phyloP scores from a whole-genome alignment of 2,113 vertebrate species.

The Tor tambroides region DNA sequence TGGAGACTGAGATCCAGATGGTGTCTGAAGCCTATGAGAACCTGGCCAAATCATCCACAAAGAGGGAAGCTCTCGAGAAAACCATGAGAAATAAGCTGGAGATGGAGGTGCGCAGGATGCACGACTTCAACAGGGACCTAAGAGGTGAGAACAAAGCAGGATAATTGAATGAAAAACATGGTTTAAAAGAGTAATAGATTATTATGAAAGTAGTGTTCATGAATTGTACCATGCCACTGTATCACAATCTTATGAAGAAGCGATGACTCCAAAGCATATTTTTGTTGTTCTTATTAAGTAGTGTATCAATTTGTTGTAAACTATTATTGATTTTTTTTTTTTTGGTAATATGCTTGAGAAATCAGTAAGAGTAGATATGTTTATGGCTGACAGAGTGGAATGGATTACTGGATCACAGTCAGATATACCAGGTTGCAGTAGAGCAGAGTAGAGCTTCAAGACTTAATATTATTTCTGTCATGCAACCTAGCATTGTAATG shows the following conservation, averaged over 20 bases:
- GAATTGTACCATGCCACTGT: not conserved
- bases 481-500: too few relatives aligned
- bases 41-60: slow-evolving; percentile 94
- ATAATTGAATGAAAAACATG: not conserved
- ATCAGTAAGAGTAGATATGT: not conserved
- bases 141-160: slow-evolving; percentile 79
- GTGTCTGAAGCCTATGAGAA: slow-evolving; percentile 98
- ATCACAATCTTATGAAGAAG: not conserved
- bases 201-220: not conserved
- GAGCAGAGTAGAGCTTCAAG: not conserved
- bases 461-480: not conserved
- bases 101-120: slow-evolving; percentile 93
- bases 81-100: slow-evolving; percentile 98
- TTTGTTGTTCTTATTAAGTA: not conserved
- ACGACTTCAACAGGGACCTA: slow-evolving; percentile 98
- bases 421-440: not conserved
- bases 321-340: not conserved
- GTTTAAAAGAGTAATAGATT: not conserved
- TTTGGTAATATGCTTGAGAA: not conserved
- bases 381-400: not conserved
- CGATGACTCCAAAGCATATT: not conserved
- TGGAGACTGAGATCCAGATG: slow-evolving; percentile 96
- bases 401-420: not conserved
- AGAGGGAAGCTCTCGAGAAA: slow-evolving; percentile 93
- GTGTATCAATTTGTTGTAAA: not conserved